These are phyloP conservation scores for Pangasianodon hypophthalmus DNA, from an alignment of 2,113 vertebrate genomes.

Conservation along the genomic window DNA sequence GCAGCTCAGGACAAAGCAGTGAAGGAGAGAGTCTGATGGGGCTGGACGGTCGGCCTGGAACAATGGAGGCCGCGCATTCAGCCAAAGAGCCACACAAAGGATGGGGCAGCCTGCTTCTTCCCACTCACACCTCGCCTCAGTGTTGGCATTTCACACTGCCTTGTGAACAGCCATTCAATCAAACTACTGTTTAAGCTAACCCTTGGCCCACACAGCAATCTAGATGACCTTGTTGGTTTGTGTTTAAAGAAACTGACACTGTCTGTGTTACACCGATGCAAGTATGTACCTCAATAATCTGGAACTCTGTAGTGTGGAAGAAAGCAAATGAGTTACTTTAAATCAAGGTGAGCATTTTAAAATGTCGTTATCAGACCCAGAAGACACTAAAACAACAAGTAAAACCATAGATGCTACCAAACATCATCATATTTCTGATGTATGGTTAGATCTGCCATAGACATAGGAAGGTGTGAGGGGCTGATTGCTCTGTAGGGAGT, in stretches of 20 bases:
- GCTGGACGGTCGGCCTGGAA: constrained; percentile 69
- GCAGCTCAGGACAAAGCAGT: constrained; percentile 76
- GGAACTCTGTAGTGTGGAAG: neutral
- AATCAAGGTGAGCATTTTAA: neutral
- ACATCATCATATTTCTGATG: neutral
- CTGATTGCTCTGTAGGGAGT: constrained; percentile 67
- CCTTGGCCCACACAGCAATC: constrained; percentile 70
- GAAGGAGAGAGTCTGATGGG: constrained; percentile 74
- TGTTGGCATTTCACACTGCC: constrained; percentile 79
- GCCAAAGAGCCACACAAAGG: constrained; percentile 76
- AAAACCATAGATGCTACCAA: neutral
- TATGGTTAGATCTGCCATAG: neutral
- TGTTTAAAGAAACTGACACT: constrained; percentile 58
- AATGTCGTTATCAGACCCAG: neutral
- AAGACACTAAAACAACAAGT: neutral
- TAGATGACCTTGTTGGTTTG: constrained; percentile 61
- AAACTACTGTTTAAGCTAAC: constrained; percentile 82
- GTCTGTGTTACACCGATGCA: constrained; percentile 32
- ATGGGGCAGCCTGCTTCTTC: constrained; percentile 67
- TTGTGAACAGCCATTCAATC: constrained; percentile 79
- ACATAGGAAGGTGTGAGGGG: constrained; percentile 11
- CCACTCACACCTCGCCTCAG: constrained; percentile 73
- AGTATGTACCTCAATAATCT: neutral
- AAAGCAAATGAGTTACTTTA: neutral
- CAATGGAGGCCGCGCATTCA: constrained; percentile 74